Conservation (phyloP, 2,797 vertebrate genomes). For the Malacoctenus gilli region DNA sequence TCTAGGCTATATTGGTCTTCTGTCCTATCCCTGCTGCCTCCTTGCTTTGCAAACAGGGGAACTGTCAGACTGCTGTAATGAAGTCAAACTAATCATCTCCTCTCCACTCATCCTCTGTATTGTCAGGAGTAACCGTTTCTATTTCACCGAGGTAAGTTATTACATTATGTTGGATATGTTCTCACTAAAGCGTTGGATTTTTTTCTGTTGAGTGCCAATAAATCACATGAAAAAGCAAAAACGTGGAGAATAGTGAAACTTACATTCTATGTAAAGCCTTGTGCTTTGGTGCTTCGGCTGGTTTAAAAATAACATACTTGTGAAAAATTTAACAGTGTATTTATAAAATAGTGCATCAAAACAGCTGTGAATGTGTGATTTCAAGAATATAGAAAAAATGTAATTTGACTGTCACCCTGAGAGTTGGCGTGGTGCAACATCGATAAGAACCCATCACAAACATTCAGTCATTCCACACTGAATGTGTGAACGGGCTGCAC, state of each 20-base stretch:
- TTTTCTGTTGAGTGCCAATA: no score
- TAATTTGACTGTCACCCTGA: constrained; percentile 9
- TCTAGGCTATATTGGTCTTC: constrained; percentile 63
- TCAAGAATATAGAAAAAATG: not conserved
- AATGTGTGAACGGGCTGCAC: constrained; percentile 9
- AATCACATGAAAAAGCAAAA: no score
- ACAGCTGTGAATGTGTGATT: constrained; percentile 1
- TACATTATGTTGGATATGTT: no score
- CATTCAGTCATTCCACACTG: constrained; percentile 14
- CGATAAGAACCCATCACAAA: constrained; percentile 29
- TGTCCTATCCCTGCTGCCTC: constrained; percentile 68
- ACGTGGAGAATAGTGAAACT: no score
- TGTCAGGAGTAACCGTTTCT: constrained; percentile 35
- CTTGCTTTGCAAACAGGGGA: constrained; percentile 44
- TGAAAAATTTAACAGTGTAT: no score
- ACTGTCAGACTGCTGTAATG: constrained; percentile 72
- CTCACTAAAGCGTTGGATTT: no score
- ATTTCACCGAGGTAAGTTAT: no score
- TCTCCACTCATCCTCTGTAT: constrained; percentile 74
- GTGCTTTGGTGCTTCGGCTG: no score
- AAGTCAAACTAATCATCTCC: constrained; percentile 74
- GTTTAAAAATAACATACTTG: no score
- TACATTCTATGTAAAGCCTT: no score
- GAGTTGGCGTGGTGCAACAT: constrained; percentile 11
- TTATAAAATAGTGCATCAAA: no score